Evolutionary conservation across 2,888 invertebrate species (phyloP).

Genomic region (Mechanitis messenoides): DNA sequence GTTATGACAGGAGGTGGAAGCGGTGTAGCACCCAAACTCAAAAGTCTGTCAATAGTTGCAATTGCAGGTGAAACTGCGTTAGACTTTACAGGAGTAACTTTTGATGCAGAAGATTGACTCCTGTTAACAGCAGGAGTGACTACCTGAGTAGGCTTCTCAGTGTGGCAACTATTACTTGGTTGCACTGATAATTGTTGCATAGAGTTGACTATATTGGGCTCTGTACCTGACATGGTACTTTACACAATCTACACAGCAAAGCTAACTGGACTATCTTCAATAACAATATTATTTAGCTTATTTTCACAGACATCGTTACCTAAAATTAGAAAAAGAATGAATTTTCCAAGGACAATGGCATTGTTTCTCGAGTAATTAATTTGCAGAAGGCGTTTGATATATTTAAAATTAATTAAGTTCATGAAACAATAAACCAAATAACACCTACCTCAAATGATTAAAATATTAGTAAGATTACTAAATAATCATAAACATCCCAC

Average conservation of each 20-base stretch:
- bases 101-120: conserved; percentile 55
- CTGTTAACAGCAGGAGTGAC: conserved; percentile 71
- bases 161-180: conserved; percentile 63
- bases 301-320: conserved; percentile 58
- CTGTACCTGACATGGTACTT: conserved; percentile 75
- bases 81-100: conserved; percentile 59
- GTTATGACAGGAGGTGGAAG: conserved; percentile 68
- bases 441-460: conserved; percentile 6
- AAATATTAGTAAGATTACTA: conserved; percentile 23
- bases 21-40: conserved; percentile 65
- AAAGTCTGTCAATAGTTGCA: conserved; percentile 69
- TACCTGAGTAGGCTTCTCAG: conserved; percentile 72
- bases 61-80: conserved; percentile 68
- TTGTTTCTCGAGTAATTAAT: conserved; percentile 23
- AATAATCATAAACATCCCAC: conserved; percentile 61
- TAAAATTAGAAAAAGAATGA: conserved; percentile 43
- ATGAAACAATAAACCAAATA: not conserved
- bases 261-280: conserved; percentile 38
- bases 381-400: conserved; percentile 3
- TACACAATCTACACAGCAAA: conserved; percentile 36
- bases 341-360: conserved; percentile 33
- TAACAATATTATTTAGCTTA: conserved; percentile 43
- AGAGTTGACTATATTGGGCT: conserved; percentile 72
- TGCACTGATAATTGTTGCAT: conserved; percentile 73
- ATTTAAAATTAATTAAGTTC: conserved; percentile 1